Evolutionary conservation across 1,140 invertebrate species (phyloP).

Genomic region (Drosophila pallidifrons): DNA sequence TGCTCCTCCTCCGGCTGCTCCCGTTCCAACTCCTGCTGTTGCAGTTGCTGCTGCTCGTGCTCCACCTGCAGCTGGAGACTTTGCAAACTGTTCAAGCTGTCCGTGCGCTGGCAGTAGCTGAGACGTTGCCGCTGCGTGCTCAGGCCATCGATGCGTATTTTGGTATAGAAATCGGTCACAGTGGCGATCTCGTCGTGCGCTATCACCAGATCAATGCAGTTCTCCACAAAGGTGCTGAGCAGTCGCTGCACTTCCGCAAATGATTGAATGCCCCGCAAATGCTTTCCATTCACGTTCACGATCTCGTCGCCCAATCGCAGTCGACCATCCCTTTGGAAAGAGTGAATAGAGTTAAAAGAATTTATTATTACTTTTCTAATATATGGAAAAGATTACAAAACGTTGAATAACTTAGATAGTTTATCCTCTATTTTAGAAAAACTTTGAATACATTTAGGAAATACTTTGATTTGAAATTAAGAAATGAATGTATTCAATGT

Average conservation of each 20-base stretch:
- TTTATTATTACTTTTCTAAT: not conserved
- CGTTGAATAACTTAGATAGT: too few relatives aligned
- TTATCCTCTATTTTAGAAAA: too few relatives aligned
- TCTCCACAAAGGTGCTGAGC: conserved; percentile 84
- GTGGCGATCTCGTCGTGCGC: conserved; percentile 86
- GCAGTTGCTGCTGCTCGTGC: conserved; percentile 32
- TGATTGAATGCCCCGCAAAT: conserved; percentile 91
- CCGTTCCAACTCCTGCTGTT: conserved; percentile 2
- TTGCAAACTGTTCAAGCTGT: conserved; percentile 74
- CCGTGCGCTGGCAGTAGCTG: conserved; percentile 77
- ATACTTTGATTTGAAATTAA: too few relatives aligned
- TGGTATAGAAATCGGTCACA: conserved; percentile 82
- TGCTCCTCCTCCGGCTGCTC: conserved; percentile 14
- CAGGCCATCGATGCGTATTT: conserved; percentile 79
- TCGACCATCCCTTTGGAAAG: conserved; percentile 89
- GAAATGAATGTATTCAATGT: too few relatives aligned
- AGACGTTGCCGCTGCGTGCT: conserved; percentile 66
- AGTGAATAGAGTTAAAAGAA: not conserved
- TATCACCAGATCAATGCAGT: conserved; percentile 87
- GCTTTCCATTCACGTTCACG: conserved; percentile 93
- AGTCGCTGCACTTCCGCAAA: conserved; percentile 86
- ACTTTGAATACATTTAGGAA: too few relatives aligned
- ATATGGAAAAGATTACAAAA: too few relatives aligned
- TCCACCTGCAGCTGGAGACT: conserved; percentile 68
- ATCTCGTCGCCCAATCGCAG: conserved; percentile 93